Evolutionary conservation across 2,797 vertebrate species (phyloP).

Genomic region (Lycodopsis pacificus): DNA sequence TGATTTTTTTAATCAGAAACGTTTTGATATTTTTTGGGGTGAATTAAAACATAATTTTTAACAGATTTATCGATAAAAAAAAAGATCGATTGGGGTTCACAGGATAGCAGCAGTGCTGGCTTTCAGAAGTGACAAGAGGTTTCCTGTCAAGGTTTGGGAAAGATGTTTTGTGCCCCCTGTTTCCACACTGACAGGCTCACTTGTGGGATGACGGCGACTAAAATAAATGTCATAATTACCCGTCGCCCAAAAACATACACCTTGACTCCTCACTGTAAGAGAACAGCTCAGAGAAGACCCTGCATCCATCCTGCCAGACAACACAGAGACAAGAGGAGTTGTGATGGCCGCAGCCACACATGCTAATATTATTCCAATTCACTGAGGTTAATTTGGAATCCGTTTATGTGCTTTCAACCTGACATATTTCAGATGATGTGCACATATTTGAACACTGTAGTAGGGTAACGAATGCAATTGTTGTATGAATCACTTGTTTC

Average conservation of each 20-base stretch:
- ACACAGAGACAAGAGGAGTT: slow-evolving; percentile 12
- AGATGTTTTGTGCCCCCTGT: slow-evolving; percentile 9
- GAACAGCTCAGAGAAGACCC: slow-evolving; percentile 13
- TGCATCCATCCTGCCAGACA: not conserved
- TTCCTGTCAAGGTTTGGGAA: not conserved
- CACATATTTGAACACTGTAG: not conserved
- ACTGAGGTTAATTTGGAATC: not conserved
- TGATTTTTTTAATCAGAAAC: no score
- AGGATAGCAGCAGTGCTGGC: not conserved
- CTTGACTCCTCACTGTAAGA: slow-evolving; percentile 11
- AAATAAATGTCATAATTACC: slow-evolving; percentile 63
- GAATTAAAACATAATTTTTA: no score
- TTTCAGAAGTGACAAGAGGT: slow-evolving; percentile 2
- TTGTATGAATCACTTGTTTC: no score
- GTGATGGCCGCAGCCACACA: not conserved
- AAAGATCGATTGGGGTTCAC: no score
- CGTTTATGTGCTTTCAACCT: not conserved
- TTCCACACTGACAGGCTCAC: slow-evolving; percentile 1
- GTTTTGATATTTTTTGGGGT: no score
- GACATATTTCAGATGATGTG: not conserved
- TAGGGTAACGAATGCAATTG: no score
- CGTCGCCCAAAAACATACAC: slow-evolving; percentile 30
- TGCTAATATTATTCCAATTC: no score
- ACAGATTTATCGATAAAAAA: no score
- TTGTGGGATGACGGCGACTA: slow-evolving; percentile 27